Evolutionary conservation across 2,888 invertebrate genomes (phyloP).

Genomic region (Phyllotreta cruciferae): DNA sequence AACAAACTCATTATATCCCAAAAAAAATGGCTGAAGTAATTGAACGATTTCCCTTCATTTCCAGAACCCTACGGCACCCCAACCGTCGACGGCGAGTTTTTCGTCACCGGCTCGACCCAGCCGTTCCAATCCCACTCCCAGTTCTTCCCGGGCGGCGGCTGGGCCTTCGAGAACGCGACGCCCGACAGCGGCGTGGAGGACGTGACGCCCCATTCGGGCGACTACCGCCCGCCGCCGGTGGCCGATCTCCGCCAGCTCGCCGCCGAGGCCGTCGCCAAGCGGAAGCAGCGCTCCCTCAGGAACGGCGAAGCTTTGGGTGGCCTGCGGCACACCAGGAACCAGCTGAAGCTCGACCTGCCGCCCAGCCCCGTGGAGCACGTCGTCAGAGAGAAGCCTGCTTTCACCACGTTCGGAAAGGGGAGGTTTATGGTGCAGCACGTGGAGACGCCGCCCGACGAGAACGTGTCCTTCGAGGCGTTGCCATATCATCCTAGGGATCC

Average conservation of each 20-base stretch:
- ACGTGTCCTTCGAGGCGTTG: slow-evolving; percentile 59
- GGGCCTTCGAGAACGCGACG: slow-evolving; percentile 62
- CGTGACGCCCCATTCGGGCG: slow-evolving; percentile 61
- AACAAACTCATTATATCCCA: background rate
- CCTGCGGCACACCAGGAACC: slow-evolving; percentile 74
- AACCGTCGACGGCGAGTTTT: slow-evolving; percentile 68
- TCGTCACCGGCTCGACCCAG: slow-evolving; percentile 74
- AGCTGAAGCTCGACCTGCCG: slow-evolving; percentile 74
- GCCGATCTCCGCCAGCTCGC: slow-evolving; percentile 53
- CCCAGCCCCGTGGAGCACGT: slow-evolving; percentile 65
- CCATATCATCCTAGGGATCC: slow-evolving; percentile 54
- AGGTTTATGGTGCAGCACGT: slow-evolving; percentile 60
- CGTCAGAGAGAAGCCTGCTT: slow-evolving; percentile 63
- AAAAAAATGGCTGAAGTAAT: slow-evolving; percentile 3
- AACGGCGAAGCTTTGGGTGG: slow-evolving; percentile 65
- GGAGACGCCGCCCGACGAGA: slow-evolving; percentile 56
- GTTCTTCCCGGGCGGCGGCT: slow-evolving; percentile 71
- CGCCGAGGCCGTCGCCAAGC: slow-evolving; percentile 49
- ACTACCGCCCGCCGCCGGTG: slow-evolving; percentile 41
- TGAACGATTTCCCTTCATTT: slow-evolving; percentile 9
- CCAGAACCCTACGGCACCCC: slow-evolving; percentile 28
- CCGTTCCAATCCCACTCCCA: slow-evolving; percentile 72
- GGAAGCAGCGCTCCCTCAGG: slow-evolving; percentile 41
- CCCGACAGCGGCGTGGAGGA: slow-evolving; percentile 71
- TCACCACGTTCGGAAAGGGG: slow-evolving; percentile 68